These are phyloP conservation scores for Trichoplusia ni DNA, from an alignment of 1,140 invertebrate species.

Conservation along the genomic window DNA sequence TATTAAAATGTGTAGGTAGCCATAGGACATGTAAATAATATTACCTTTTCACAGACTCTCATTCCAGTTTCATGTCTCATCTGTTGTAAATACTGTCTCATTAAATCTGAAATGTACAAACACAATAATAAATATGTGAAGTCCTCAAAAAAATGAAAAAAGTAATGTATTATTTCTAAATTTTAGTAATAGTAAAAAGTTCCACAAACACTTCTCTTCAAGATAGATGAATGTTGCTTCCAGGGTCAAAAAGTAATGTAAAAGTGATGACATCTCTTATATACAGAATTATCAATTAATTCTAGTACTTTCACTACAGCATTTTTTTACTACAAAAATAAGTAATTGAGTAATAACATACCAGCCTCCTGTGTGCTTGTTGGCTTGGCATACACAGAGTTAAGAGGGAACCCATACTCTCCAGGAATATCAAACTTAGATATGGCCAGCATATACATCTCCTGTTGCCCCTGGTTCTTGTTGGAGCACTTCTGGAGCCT, in stretches of 20 bases:
- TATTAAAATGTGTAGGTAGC: background rate
- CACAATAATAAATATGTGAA: background rate
- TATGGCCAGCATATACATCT: conserved; percentile 98
- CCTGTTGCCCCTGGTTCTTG: conserved; percentile 94
- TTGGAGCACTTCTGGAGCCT: conserved; percentile 95
- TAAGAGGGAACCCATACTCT: conserved; percentile 97
- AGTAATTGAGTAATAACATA: conserved; percentile 59
- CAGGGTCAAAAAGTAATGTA: too few species aligned
- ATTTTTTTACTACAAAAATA: too few species aligned
- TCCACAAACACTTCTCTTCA: background rate
- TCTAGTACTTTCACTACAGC: too few species aligned
- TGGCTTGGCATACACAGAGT: conserved; percentile 97
- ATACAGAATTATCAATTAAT: too few species aligned
- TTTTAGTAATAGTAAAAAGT: conserved; percentile 3
- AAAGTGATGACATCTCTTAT: too few species aligned
- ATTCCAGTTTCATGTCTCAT: conserved; percentile 96
- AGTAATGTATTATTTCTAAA: background rate
- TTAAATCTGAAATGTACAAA: conserved; percentile 86
- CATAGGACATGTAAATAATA: too few species aligned
- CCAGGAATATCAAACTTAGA: conserved; percentile 98
- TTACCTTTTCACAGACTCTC: conserved; percentile 93
- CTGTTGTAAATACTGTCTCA: conserved; percentile 97
- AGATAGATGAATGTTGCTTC: too few species aligned
- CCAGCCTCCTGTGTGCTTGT: conserved; percentile 89
- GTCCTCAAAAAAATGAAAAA: background rate